Conservation (phyloP, 2,888 invertebrate species). For the Baronia brevicornis region DNA sequence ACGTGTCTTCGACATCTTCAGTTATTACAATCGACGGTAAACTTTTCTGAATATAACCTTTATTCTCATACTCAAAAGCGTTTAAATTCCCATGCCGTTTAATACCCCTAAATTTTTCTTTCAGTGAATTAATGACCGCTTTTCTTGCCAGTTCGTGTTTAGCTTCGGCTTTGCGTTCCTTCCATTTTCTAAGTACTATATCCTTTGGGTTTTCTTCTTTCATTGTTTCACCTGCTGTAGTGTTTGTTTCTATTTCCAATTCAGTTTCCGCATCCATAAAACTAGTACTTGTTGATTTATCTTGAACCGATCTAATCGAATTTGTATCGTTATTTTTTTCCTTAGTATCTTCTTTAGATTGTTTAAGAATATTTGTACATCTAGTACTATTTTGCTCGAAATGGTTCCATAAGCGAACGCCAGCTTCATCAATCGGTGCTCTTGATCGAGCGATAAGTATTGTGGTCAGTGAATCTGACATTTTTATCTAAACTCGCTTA, state of each 20-base stretch:
- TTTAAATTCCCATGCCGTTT: constrained; percentile 30
- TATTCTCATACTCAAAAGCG: constrained; percentile 32
- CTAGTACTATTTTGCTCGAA: constrained; percentile 27
- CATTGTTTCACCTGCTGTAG: constrained; percentile 23
- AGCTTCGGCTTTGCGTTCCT: constrained; percentile 47
- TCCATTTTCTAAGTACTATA: constrained; percentile 56
- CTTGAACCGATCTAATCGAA: constrained; percentile 20
- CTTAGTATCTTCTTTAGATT: constrained; percentile 3
- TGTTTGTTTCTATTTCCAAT: constrained; percentile 14
- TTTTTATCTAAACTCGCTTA: constrained; percentile 18
- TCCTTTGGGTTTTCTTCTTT: constrained; percentile 35
- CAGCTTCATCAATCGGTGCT: constrained; percentile 47
- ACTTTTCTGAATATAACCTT: constrained; percentile 38
- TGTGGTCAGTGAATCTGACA: constrained; percentile 35
- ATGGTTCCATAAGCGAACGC: constrained; percentile 49
- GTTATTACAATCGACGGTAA: constrained; percentile 45
- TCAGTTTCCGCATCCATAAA: constrained; percentile 23
- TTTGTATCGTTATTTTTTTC: constrained; percentile 3
- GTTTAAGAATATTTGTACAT: constrained; percentile 14
- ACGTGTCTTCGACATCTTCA: constrained; percentile 63
- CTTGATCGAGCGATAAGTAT: constrained; percentile 51
- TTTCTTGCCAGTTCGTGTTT: constrained; percentile 53
- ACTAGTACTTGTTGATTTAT: constrained; percentile 35
- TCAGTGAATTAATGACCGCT: constrained; percentile 62
- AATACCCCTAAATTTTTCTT: constrained; percentile 48